A percentile compares a stretch with the other conserved stretches of the same genome.
Evolutionary conservation across 2,888 invertebrate genomes (phyloP).

Genomic region (Himalopsyche tibetana): DNA sequence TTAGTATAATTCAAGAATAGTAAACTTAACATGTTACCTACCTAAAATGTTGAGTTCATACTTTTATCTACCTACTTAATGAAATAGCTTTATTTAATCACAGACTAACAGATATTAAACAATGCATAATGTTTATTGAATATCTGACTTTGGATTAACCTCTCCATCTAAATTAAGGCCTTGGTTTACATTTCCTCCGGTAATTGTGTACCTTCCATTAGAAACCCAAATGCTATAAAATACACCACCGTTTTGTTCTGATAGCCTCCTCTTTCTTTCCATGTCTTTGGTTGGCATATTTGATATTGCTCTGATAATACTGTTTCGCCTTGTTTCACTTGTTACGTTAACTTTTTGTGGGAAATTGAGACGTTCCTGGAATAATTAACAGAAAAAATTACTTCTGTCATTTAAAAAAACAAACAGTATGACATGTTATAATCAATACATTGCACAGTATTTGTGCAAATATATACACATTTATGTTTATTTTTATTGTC

Average conservation of each 20-base stretch:
- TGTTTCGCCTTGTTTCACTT: slow-evolving; percentile 72
- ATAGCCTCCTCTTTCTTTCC: slow-evolving; percentile 73
- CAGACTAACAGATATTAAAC: slow-evolving; percentile 1
- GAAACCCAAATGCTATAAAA: slow-evolving; percentile 71
- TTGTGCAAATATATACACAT: neutral
- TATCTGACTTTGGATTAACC: neutral
- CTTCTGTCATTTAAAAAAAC: slow-evolving; percentile 70
- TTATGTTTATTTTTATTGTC: neutral
- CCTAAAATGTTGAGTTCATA: slow-evolving; percentile 8
- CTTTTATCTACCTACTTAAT: slow-evolving; percentile 11
- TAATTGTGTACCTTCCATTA: slow-evolving; percentile 57
- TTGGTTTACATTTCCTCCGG: slow-evolving; percentile 49
- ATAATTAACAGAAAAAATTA: slow-evolving; percentile 65
- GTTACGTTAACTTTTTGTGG: slow-evolving; percentile 71
- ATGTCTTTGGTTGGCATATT: slow-evolving; percentile 74
- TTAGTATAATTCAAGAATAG: slow-evolving; percentile 1
- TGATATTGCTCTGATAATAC: slow-evolving; percentile 73
- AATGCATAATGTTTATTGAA: slow-evolving; percentile 3
- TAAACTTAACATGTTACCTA: slow-evolving; percentile 25
- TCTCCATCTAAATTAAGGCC: slow-evolving; percentile 48
- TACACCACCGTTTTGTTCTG: slow-evolving; percentile 75
- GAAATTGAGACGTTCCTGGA: slow-evolving; percentile 72
- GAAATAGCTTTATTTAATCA: slow-evolving; percentile 16
- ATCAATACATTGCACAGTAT: neutral
- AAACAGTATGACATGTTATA: neutral